These are phyloP conservation scores for Chionomys nivalis DNA, from an alignment of 2,113 vertebrate species.

Conservation along the genomic window DNA sequence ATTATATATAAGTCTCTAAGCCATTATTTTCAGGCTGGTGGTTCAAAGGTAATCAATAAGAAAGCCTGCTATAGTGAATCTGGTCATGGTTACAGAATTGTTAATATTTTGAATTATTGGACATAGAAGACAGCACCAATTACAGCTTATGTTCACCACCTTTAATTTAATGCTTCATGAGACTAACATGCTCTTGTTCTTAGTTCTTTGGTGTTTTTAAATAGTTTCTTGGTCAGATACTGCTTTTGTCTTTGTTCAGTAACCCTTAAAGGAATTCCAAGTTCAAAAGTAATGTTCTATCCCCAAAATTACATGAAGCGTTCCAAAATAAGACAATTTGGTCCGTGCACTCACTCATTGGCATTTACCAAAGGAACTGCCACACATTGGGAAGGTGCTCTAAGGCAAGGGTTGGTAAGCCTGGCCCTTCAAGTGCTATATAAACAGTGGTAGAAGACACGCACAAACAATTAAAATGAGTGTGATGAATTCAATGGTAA, in stretches of 20 bases:
- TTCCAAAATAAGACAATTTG: slow-evolving; percentile 4
- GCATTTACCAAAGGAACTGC: not conserved
- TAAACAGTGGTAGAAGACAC: slow-evolving; percentile 2
- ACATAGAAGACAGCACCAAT: not conserved
- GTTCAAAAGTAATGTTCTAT: not conserved
- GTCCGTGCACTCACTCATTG: not conserved
- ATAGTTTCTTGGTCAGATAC: not conserved
- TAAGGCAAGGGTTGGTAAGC: not conserved
- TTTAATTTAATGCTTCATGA: not conserved
- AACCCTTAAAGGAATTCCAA: not conserved
- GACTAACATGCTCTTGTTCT: not conserved
- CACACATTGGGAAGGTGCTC: not conserved
- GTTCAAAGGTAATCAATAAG: not conserved
- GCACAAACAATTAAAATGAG: slow-evolving; percentile 31
- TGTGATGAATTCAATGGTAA: not conserved
- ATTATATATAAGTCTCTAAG: not conserved
- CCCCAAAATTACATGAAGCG: not conserved
- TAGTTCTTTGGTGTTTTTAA: not conserved
- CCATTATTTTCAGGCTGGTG: not conserved
- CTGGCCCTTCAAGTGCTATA: not conserved
- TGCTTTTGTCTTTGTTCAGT: not conserved
- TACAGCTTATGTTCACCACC: not conserved
- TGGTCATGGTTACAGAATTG: not conserved
- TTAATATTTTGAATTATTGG: not conserved
- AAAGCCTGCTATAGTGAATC: not conserved